Base-by-base conservation (phyloP, 2,888 invertebrate species). In the Oscheius onirici region DNA sequence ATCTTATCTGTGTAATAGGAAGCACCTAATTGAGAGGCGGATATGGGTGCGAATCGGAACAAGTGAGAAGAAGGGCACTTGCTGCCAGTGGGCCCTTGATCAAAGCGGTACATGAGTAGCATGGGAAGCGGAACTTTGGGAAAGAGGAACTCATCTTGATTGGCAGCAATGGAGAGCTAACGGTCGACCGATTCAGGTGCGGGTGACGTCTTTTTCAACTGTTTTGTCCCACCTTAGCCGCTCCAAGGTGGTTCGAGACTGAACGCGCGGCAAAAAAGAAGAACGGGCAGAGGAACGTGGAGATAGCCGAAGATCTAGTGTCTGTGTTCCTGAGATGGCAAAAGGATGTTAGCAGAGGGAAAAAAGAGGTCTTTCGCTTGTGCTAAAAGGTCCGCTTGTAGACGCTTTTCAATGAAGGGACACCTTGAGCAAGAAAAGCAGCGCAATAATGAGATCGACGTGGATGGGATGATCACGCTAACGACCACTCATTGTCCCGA, bases 221-320 rank as follows among this genome's bases (percentile, higher is more conserved):
- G 63, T 26, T 63, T 63, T 49, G 49, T 63, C 63, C 63, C 63
- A 63, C 63, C 63, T 63, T 63, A 63, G 63, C 63, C 63, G 63
- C 63, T 63, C 63, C 63, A 63, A 63, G 63, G 63, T 63, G 63
- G 63, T 63, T 63, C 63, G 63, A 63, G 63, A 63, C 58, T 58
- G 63, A 34, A 34, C 63, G 63, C 63, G 46, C 46, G 49, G 49
- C 49, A 63, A 63, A 63, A n/a, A 63, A 63, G 63, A 63, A 49
- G 63, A 49, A 44, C 46, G 28, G 58, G 26, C 26, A 40, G n/a
- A 55, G n/a, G 55, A 55, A 20, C 22, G 34, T n/a, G 20, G n/a
- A n/a, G n/a, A n/a, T n/a, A n/a, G 34, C 11, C 55, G 55, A 26
- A 20, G 49, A 22, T 20, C 17, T 17, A 49, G 17, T 22, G 20